Percentiles rank a stretch among this genome's conserved stretches.
Evolutionary conservation across 2,113 vertebrate genomes (phyloP).

Genomic region (Hydrochoerus hydrochaeris): DNA sequence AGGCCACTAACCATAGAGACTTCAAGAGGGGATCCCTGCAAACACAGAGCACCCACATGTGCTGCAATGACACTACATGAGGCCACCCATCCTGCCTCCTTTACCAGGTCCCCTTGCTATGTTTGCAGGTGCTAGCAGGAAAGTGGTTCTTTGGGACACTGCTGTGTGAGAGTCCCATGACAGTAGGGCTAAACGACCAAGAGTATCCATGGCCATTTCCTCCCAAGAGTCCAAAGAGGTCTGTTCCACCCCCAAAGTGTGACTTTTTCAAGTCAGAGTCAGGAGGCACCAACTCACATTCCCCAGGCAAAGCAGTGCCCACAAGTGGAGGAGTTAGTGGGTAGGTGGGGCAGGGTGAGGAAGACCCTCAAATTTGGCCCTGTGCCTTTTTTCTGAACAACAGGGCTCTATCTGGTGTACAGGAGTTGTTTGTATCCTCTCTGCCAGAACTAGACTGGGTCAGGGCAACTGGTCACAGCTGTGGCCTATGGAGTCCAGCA

Average conservation of each 20-base stretch:
- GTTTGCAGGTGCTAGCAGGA: accelerated
- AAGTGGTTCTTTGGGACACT: background rate
- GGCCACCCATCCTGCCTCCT: background rate
- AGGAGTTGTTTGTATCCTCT: background rate
- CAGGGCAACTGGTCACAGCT: background rate
- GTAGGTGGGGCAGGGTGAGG: accelerated
- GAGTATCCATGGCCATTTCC: background rate
- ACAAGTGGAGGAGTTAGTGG: slow-evolving; percentile 69
- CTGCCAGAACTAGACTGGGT: background rate
- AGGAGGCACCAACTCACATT: background rate
- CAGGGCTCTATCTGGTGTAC: background rate
- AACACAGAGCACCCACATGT: accelerated
- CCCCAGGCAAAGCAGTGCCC: background rate
- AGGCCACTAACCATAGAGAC: background rate
- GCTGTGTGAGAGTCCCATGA: background rate
- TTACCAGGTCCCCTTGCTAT: background rate
- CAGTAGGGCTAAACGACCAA: background rate
- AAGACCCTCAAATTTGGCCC: background rate
- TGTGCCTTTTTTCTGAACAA: background rate
- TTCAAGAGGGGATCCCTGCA: background rate
- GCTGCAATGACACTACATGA: accelerated
- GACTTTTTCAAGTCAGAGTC: background rate
- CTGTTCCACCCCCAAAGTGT: background rate
- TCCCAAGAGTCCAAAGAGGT: background rate
- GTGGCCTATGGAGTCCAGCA: background rate